These are phyloP conservation scores for Melopsittacus undulatus DNA, from an alignment of 2,797 vertebrate genomes.

Conservation along the genomic window DNA sequence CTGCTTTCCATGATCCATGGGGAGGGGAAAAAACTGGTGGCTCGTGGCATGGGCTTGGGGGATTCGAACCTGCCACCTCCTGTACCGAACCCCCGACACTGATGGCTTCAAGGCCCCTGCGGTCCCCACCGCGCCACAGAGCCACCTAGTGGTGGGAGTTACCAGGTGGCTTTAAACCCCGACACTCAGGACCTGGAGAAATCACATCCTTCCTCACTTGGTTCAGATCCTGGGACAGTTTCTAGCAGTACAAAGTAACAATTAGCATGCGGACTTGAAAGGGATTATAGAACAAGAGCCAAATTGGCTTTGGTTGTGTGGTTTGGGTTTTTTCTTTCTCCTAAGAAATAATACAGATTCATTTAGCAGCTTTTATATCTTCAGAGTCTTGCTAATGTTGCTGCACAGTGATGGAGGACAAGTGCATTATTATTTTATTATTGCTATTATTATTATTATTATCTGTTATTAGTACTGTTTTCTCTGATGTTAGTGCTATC, in stretches of 20 bases:
- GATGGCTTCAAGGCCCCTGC: no score
- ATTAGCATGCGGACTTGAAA: not conserved
- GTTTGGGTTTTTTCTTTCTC: not conserved
- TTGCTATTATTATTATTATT: not conserved
- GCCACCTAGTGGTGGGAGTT: no score
- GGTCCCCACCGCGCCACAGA: no score
- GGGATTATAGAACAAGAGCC: not conserved
- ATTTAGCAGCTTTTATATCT: not conserved
- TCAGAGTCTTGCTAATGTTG: not conserved
- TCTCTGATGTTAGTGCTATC: not conserved
- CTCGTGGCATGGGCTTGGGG: no score
- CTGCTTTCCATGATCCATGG: no score
- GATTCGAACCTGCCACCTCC: no score
- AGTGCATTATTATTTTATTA: not conserved
- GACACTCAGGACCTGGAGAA: no score
- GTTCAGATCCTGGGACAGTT: no score
- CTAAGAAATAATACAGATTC: not conserved
- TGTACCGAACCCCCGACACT: no score
- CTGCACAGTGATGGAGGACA: not conserved
- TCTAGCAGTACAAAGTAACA: not conserved
- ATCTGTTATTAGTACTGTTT: not conserved
- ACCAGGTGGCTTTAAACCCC: no score
- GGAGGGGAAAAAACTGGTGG: no score
- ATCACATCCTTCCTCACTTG: no score
- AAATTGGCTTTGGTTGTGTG: not conserved